Evolutionary conservation across 2,888 invertebrate genomes (phyloP).

Genomic region (Frankliniella fusca): DNA sequence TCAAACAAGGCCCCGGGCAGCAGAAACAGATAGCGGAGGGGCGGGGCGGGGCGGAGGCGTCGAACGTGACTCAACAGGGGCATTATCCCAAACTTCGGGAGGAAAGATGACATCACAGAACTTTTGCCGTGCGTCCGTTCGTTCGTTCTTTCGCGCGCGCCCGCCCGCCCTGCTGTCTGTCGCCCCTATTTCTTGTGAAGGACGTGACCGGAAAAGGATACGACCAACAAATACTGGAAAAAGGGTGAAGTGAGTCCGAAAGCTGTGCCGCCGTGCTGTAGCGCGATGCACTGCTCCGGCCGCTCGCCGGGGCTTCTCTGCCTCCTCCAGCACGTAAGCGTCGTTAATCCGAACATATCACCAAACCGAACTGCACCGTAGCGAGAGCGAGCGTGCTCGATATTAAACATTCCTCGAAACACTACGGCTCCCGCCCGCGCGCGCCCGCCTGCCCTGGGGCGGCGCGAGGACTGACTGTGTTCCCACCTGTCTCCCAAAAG

Average conservation of each 20-base stretch:
- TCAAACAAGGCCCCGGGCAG: neutral
- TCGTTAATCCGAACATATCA: slow-evolving; percentile 2
- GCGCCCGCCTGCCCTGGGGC: neutral
- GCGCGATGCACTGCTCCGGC: neutral
- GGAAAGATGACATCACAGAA: slow-evolving; percentile 15
- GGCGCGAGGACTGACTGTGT: too few relatives aligned
- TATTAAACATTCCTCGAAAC: slow-evolving; percentile 21
- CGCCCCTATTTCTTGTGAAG: slow-evolving; percentile 22
- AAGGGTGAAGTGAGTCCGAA: neutral
- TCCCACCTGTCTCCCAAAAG: too few relatives aligned
- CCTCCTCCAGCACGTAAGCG: neutral
- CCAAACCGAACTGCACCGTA: neutral
- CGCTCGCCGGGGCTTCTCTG: too few relatives aligned
- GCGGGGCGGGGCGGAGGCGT: neutral
- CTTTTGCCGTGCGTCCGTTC: neutral
- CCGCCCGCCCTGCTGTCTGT: neutral
- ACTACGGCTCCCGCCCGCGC: neutral
- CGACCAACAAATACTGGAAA: slow-evolving; percentile 20
- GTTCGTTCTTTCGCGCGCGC: neutral
- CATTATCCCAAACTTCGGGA: slow-evolving; percentile 18
- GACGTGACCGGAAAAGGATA: slow-evolving; percentile 24
- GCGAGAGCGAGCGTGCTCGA: neutral
- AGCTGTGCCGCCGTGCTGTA: neutral
- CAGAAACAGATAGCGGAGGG: neutral
- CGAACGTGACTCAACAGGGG: slow-evolving; percentile 23